Conservation (phyloP, 2,888 invertebrate genomes). For the Temnothorax unifasciatus region DNA sequence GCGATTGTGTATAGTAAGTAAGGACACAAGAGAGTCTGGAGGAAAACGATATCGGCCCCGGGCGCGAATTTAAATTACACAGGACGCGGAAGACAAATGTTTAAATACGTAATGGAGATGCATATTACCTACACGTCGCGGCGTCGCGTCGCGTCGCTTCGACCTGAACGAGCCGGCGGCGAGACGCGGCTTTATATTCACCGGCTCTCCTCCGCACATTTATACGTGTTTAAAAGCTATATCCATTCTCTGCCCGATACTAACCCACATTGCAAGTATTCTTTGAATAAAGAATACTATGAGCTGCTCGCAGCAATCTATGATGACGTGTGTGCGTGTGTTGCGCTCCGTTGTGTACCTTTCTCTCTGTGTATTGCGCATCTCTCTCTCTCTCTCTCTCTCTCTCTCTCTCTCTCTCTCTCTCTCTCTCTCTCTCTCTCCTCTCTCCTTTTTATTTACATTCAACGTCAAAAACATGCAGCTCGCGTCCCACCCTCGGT, state of each 20-base stretch:
- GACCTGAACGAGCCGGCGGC: not conserved
- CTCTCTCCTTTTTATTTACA: not conserved
- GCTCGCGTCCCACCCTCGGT: too few species aligned
- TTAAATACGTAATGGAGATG: constrained; percentile 28
- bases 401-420: not conserved
- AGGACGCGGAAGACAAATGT: constrained; percentile 1
- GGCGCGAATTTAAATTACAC: not conserved
- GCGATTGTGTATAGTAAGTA: not conserved
- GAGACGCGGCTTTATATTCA: constrained; percentile 30
- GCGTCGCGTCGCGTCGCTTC: too few species aligned
- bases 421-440: not conserved
- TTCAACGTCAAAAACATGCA: constrained; percentile 3
- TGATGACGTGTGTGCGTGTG: not conserved
- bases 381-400: not conserved
- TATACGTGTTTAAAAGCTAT: constrained; percentile 11
- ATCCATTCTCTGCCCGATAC: not conserved
- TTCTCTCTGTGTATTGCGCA: not conserved
- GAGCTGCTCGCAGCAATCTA: not conserved
- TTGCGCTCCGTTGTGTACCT: not conserved
- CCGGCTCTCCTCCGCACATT: not conserved
- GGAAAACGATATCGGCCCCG: too few species aligned
- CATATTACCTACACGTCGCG: not conserved
- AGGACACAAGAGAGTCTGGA: not conserved
- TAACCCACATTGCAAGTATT: constrained; percentile 32
- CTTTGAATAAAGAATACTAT: constrained; percentile 42